Evolutionary conservation across 2,888 invertebrate species (phyloP), one percentile per base, ranked within the genome.

Genomic region (Calliphora vomitoria): DNA sequence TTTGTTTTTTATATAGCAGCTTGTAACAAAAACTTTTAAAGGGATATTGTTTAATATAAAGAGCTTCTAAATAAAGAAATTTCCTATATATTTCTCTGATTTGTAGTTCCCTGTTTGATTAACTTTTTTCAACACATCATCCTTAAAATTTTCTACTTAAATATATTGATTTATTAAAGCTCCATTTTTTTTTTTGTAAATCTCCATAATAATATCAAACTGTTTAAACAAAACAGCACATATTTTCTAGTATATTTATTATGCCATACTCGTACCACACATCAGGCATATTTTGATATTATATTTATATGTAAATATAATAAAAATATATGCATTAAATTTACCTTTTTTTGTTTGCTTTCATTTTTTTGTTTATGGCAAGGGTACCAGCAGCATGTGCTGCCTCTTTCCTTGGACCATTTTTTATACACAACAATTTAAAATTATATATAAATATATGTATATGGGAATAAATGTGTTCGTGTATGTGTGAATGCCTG

Each of bases 251-350:
- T 4, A 5, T 4, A 50, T 50, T 50, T n/a, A n/a, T 50, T 15
- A 50, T 50, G 3, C n/a, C 5, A 50, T 50, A 50, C 3, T 0
- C 50, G n/a, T 50, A 15, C 20, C 6, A 15, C 18, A 60, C 10
- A 60, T 15, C 38, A 64, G 62, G n/a, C 38, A 18, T 38, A 64
- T 64, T 64, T 64, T 38, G n/a, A 18, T 38, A 35, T 64, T 31
- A 60, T 15, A 60, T 60, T 31, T 64, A 10, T 64, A 64, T 64
- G 62, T 64, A 10, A 38, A 64, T 38, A 10, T 18, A 38, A 55
- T 18, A 38, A 71, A 31, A 38, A 18, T n/a, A 55, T 53, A 71
- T 64, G 35, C 50, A 75, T 72, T 74, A 82, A 66, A 75, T 75
- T 8, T 58, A 50, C 13, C 15, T 38, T 58, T 66, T 74, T 55